Evolutionary conservation across 2,888 invertebrate genomes (phyloP).

Genomic region (Zhuqinia jingwanae): DNA sequence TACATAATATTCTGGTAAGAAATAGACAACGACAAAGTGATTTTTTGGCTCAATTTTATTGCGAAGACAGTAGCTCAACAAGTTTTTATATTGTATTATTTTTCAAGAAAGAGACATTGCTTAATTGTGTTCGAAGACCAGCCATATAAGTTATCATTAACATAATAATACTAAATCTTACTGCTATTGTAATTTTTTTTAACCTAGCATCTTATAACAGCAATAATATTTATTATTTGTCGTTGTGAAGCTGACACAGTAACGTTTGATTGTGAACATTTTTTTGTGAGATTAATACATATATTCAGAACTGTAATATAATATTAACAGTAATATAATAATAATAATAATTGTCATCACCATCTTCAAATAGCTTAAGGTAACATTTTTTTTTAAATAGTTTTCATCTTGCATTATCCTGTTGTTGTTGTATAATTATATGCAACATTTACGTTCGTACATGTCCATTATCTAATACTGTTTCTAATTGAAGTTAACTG

Average conservation of each 20-base stretch:
- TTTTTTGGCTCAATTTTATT: slow-evolving; percentile 67
- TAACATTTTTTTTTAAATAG: too few species aligned
- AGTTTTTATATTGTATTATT: slow-evolving; percentile 23
- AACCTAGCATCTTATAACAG: slow-evolving; percentile 9
- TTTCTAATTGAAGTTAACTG: background rate
- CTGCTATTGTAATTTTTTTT: slow-evolving; percentile 1
- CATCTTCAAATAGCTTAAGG: background rate
- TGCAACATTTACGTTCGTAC: too few species aligned
- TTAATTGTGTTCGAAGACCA: slow-evolving; percentile 62
- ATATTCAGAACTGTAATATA: too few species aligned
- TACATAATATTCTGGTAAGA: too few species aligned
- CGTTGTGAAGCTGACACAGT: slow-evolving; percentile 31
- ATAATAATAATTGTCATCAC: background rate
- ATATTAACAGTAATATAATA: background rate
- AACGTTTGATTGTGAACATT: background rate
- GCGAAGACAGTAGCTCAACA: slow-evolving; percentile 68
- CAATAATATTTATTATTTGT: slow-evolving; percentile 38
- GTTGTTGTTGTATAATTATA: too few species aligned
- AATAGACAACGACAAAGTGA: background rate
- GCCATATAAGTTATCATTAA: slow-evolving; percentile 34
- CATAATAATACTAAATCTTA: background rate
- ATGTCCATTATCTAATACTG: slow-evolving; percentile 6
- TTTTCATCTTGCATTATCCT: too few species aligned
- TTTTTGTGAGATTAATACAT: background rate
- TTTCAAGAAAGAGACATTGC: slow-evolving; percentile 68